These are phyloP conservation scores for Phataginus tricuspis DNA, from an alignment of 2,797 vertebrate species.

Conservation along the genomic window DNA sequence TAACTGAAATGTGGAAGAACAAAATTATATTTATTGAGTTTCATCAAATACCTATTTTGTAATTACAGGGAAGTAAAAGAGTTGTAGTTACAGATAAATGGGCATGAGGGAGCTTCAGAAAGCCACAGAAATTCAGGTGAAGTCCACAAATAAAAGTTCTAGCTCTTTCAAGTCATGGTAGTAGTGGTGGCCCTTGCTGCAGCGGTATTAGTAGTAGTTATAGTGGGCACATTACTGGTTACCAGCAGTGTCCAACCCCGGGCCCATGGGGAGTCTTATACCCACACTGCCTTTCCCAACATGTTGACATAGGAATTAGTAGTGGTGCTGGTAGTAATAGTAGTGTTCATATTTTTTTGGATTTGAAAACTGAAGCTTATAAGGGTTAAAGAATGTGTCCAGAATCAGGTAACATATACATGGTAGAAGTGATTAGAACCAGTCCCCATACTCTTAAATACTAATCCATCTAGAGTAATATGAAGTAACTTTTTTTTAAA, in stretches of 20 bases:
- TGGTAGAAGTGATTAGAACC: not conserved
- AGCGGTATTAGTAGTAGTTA: not conserved
- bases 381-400: not conserved
- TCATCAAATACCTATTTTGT: not conserved
- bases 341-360: not conserved
- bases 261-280: too few species aligned
- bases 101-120: not conserved
- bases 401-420: not conserved
- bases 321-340: not conserved
- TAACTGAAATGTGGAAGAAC: not conserved
- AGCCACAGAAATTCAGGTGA: not conserved
- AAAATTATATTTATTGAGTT: not conserved
- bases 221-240: fast-evolving
- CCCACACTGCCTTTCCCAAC: fast-evolving
- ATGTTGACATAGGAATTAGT: not conserved
- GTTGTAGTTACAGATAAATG: not conserved
- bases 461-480: not conserved
- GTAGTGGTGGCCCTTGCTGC: not conserved
- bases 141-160: not conserved
- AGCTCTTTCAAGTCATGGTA: fast-evolving
- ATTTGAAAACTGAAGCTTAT: slow-evolving; percentile 27
- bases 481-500: not conserved
- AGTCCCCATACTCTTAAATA: not conserved
- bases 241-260: too few species aligned
- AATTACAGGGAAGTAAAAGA: not conserved